These are phyloP conservation scores for Porites lutea DNA, from an alignment of 64 coral and sea anemone genomes.

Conservation along the genomic window DNA sequence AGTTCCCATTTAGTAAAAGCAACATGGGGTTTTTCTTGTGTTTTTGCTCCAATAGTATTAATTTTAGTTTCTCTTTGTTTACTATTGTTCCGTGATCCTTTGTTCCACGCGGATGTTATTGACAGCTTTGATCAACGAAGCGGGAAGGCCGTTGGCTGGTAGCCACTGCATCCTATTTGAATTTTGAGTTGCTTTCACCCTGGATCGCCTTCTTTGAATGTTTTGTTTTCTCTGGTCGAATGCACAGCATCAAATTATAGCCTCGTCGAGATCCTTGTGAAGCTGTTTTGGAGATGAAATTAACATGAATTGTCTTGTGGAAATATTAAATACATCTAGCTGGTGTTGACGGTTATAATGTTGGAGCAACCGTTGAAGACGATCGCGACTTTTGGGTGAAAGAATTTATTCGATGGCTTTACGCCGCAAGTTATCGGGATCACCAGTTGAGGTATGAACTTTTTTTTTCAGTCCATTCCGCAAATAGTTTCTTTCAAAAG, in stretches of 20 bases:
- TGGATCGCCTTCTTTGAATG: not conserved
- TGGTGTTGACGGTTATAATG: not conserved
- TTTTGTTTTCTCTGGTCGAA: not conserved
- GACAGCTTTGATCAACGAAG: conserved; percentile 16
- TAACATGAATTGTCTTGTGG: not conserved
- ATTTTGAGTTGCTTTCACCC: not conserved
- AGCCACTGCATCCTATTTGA: not conserved
- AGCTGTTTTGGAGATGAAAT: too few species aligned
- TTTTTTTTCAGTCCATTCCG: not conserved
- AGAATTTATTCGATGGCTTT: conserved; percentile 17
- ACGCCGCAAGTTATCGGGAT: conserved; percentile 35
- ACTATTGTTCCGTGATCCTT: conserved; percentile 20
- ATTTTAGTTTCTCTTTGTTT: not conserved
- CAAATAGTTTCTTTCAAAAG: not conserved
- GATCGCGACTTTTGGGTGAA: not conserved
- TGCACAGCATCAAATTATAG: not conserved
- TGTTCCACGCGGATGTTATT: not conserved
- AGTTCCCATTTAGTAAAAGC: too few species aligned
- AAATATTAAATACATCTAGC: not conserved
- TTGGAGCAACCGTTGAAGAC: not conserved
- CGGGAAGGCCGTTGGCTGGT: not conserved
- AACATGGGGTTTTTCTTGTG: not conserved
- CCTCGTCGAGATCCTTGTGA: not conserved
- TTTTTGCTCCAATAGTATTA: not conserved
- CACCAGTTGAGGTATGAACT: conserved; percentile 31